Base-by-base conservation (phyloP, 2,888 invertebrate genomes). In the Drosophila lutescens region DNA sequence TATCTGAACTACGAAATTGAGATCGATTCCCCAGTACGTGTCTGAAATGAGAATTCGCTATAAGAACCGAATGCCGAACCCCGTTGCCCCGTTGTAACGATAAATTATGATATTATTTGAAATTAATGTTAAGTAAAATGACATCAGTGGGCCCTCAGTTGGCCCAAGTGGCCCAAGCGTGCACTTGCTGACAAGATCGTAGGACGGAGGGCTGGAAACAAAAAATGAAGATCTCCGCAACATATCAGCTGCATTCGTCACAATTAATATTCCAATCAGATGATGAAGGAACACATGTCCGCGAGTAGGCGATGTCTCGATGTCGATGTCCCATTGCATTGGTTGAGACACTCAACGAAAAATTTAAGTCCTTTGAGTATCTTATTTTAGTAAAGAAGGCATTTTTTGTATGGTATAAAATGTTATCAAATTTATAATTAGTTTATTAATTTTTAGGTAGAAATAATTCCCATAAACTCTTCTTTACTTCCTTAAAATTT, bases 251-350 rank as follows among this genome's bases (percentile, higher is more conserved):
- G 55, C 67, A 70, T 55, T 73, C 46, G 56, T 60, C 57, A 46
- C 67, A 74, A 90, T 91, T 91, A 91, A 87, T 91, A 91, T 91
- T 89, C 91, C 79, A 79, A 76, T 76, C 90, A 90, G 90, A 85
- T 82, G 79, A 82, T 70, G 78, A 78, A 78, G 84, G 81, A 91
- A 91, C 91, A 91, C 85, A 90, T 91, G 91, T 91, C 88, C 79
- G 34, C 53, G 58, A 60, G 91, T 91, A 85, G 78, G 46, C 58
- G 54, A 62, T 40, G 41, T 58, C 61, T 58, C 61, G 43, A 43
- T 20, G 20, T 60, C 61, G 46, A 26, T 26, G 30, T 9, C 34
- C 34, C 30, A 30, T 13, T 13, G 46, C 56, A 20, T 36, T 51
- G 51, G 36, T 23, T 51, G n/a, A 20, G 13, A 51, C 46, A 56